phyloP scores from a whole-genome alignment of 1,140 invertebrate genomes.

The Archivesica marissinica region DNA sequence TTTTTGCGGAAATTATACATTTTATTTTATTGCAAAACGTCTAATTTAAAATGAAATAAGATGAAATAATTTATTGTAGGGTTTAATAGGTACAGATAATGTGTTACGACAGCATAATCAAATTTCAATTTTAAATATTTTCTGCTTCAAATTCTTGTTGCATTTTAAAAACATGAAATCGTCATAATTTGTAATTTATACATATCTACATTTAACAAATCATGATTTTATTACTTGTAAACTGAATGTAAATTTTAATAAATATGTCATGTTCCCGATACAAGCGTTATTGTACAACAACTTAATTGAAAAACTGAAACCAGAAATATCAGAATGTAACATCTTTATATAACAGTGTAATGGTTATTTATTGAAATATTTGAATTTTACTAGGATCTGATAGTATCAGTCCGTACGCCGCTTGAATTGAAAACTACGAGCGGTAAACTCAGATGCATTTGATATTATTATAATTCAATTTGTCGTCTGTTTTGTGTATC shows the following conservation, averaged over 20 bases:
- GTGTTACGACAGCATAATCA: background rate
- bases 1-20: too few species aligned
- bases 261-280: slow-evolving; percentile 3
- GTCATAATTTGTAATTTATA: background rate
- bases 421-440: slow-evolving; percentile 7
- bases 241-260: slow-evolving; percentile 11
- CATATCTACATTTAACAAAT: slow-evolving; percentile 21
- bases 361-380: slow-evolving; percentile 31
- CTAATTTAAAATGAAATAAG: too few species aligned
- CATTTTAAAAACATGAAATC: slow-evolving; percentile 5
- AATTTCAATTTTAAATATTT: slow-evolving; percentile 25
- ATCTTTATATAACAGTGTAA: slow-evolving; percentile 27
- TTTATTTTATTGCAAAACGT: too few species aligned
- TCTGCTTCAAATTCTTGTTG: slow-evolving; percentile 6
- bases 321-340: slow-evolving; percentile 7
- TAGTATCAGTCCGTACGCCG: background rate
- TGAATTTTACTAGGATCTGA: background rate
- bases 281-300: background rate
- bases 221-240: background rate
- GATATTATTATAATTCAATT: slow-evolving; percentile 31
- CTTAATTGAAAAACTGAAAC: slow-evolving; percentile 27
- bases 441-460: background rate
- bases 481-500: background rate
- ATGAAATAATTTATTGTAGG: too few species aligned
- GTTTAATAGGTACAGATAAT: too few species aligned